Conservation (phyloP, 2,113 vertebrate species). For the Polypterus senegalus region DNA sequence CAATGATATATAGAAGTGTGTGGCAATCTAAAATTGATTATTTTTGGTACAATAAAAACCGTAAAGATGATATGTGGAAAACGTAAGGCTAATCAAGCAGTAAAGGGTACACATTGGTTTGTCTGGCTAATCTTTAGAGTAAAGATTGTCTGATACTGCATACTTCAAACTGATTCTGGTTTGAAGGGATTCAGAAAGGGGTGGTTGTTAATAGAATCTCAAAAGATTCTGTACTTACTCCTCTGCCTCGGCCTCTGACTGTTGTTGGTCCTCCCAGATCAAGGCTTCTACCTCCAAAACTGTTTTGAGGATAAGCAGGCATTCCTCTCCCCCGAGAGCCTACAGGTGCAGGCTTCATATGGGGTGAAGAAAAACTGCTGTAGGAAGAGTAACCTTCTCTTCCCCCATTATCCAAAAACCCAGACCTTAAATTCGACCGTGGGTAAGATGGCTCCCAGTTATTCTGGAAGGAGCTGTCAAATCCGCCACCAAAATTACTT, state of each 20-base stretch:
- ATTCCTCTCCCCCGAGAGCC: conserved; percentile 80
- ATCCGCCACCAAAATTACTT: conserved; percentile 76
- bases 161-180: conserved; percentile 40
- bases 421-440: conserved; percentile 73
- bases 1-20: no score
- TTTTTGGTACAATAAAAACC: no score
- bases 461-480: conserved; percentile 70
- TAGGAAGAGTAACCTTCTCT: conserved; percentile 76
- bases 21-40: no score
- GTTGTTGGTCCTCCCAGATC: conserved; percentile 75
- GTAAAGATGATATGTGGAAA: no score
- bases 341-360: conserved; percentile 72
- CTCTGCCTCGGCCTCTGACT: conserved; percentile 76
- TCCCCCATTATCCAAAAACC: conserved; percentile 76
- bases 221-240: conserved; percentile 81
- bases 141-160: neutral
- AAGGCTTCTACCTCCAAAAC: conserved; percentile 74
- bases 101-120: no score
- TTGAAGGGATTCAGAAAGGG: conserved; percentile 69
- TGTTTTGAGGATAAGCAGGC: conserved; percentile 71
- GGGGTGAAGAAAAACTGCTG: conserved; percentile 72
- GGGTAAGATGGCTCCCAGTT: conserved; percentile 72
- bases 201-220: conserved; percentile 77
- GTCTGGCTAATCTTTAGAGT: no score
- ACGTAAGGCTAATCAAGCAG: no score